Base-by-base conservation (phyloP, 2,797 vertebrate species). In the Chaetophractus vellerosus region DNA sequence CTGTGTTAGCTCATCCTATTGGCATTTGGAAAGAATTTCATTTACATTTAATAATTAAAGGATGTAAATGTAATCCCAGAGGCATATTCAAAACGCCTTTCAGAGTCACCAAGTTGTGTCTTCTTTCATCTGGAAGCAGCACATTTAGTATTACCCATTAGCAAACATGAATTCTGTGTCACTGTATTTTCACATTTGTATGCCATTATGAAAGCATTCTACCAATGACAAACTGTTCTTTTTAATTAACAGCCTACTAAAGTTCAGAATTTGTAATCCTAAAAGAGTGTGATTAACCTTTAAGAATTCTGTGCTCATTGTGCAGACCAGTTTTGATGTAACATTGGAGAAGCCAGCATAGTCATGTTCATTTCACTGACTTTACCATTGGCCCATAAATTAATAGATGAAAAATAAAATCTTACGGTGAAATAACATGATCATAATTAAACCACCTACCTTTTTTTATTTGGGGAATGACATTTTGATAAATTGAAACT, bases 401-500 rank as follows among this genome's bases (percentile, higher is more conserved):
- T 97, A 96, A 91, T 82, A 85, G 21, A 92, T 94, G 74, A 96
- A 95, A 96, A 91, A 95, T 79, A 97, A 95, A 85, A 75, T 69
- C 14, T 83, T 88, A 89, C 11, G 38, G 26, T 94, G 82, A 93
- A 96, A 96, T 88, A 97, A 24, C 24, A 95, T 64, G 79, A 96
- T 66, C 6, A 82, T 90, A 97, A 98, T 97, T 98, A 96, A 96
- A 94, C 88, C 48, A 85, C 6, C 80, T 74, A 91, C 91, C 38
- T 45, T 96, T 36, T 96, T 66, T 64, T 94, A 97, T 71, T 96
- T 97, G 88, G 33, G 9, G 14, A 94, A 36, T 97, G 96, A 84
- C 86, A 97, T 97, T 97, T 97, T 96, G 52, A 95, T 90, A 95
- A 96, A 96, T 84, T 94, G 45, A 96, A 97, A 92, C 59, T 94